Conservation (phyloP, 2,797 vertebrate species). For the Smutsia temminckii region DNA sequence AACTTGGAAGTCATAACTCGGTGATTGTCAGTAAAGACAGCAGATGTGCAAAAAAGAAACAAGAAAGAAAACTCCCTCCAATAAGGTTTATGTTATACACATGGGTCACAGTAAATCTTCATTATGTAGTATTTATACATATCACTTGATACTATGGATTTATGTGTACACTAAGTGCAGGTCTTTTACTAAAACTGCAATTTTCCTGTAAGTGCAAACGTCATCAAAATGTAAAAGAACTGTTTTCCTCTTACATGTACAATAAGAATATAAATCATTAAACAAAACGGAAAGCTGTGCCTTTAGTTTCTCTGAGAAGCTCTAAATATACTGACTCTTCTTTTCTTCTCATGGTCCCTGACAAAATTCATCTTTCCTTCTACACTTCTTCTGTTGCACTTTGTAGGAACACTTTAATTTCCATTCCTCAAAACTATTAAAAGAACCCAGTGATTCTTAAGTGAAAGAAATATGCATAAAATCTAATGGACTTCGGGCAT, state of each 20-base stretch:
- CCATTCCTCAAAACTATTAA: background rate
- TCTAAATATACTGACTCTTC: background rate
- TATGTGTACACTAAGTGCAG: background rate
- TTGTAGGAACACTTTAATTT: background rate
- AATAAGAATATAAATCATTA: slow-evolving; percentile 2
- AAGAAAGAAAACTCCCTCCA: background rate
- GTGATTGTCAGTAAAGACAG: background rate
- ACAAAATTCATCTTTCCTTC: background rate
- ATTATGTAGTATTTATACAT: background rate
- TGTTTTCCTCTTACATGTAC: background rate
- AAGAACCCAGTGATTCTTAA: background rate
- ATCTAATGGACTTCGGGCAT: background rate
- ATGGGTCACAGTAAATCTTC: background rate
- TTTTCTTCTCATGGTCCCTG: background rate
- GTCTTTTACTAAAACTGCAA: background rate
- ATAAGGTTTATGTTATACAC: background rate
- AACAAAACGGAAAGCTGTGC: background rate
- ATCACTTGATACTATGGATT: background rate
- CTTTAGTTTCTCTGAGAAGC: background rate
- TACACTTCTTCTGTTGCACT: background rate
- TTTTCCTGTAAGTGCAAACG: background rate
- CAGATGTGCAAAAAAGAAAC: background rate
- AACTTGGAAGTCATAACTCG: background rate
- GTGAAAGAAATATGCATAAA: background rate
- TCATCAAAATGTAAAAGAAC: background rate